These are phyloP conservation scores for Rhea americana DNA, from an alignment of 2,113 vertebrate genomes.

Conservation along the genomic window DNA sequence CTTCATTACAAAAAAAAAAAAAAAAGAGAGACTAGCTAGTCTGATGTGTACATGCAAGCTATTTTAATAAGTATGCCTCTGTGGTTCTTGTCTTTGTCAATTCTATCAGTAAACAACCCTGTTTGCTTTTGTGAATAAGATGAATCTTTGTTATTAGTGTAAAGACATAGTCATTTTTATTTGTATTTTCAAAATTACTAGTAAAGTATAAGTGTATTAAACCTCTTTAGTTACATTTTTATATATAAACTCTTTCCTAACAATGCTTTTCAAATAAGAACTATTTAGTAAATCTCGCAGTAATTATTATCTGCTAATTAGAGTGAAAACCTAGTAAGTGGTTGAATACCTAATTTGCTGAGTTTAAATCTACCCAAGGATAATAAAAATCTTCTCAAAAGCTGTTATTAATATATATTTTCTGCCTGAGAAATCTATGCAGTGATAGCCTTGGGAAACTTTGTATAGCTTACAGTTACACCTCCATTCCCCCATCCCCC, in stretches of 20 bases:
- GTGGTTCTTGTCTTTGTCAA: not conserved
- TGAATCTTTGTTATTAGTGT: not conserved
- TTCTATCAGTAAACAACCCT: not conserved
- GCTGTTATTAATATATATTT: not conserved
- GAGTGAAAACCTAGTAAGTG: not conserved
- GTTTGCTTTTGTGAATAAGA: not conserved
- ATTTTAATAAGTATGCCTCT: not conserved
- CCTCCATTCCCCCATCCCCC: not conserved
- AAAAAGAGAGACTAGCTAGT: not conserved
- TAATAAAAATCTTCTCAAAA: not conserved
- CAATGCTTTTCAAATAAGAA: not conserved
- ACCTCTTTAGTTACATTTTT: conserved; percentile 16
- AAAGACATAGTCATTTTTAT: not conserved
- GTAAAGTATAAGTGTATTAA: not conserved
- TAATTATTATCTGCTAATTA: not conserved
- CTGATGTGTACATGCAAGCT: not conserved
- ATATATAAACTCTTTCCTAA: not conserved
- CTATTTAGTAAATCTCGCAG: not conserved
- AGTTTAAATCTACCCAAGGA: not conserved
- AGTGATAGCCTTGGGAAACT: not conserved
- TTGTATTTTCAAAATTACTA: not conserved
- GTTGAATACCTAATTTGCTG: not conserved
- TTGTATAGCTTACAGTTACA: not conserved
- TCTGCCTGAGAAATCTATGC: not conserved
- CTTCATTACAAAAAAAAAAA: not conserved